phyloP scores from a whole-genome alignment of 2,888 invertebrate species.

The Leptinotarsa tumamoca region DNA sequence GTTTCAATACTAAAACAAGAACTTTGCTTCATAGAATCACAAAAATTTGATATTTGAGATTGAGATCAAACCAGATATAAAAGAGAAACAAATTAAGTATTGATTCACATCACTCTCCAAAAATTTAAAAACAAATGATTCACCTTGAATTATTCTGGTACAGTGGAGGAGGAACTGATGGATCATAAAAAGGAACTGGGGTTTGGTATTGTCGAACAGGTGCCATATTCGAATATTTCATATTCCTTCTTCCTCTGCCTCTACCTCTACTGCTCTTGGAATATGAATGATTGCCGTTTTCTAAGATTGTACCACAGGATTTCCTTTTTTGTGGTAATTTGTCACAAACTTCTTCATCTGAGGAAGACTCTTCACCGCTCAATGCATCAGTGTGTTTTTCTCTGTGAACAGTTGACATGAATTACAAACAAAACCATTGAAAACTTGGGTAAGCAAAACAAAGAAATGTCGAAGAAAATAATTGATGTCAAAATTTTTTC shows the following conservation, averaged over 20 bases:
- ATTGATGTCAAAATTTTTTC: no score
- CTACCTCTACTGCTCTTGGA: neutral
- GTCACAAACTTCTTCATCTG: neutral
- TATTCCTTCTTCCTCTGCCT: neutral
- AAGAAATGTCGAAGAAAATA: no score
- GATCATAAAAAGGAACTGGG: neutral
- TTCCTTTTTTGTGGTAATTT: slow-evolving; percentile 3
- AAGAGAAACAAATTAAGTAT: no score
- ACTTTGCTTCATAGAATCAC: no score
- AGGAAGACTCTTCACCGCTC: slow-evolving; percentile 7
- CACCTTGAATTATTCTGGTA: slow-evolving; percentile 8
- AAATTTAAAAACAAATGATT: neutral
- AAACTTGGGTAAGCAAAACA: neutral
- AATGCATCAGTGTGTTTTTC: slow-evolving; percentile 7
- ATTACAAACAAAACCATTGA: neutral
- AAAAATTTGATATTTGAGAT: no score
- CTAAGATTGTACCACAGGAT: no score
- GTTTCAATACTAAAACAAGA: no score
- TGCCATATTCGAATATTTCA: no score
- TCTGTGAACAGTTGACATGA: neutral
- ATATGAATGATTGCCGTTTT: neutral
- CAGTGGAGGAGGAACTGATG: neutral
- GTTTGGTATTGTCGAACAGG: neutral
- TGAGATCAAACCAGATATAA: no score
- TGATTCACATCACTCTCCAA: neutral